Base-by-base conservation (phyloP, 1,140 invertebrate genomes). In the Cotesia glomerata region DNA sequence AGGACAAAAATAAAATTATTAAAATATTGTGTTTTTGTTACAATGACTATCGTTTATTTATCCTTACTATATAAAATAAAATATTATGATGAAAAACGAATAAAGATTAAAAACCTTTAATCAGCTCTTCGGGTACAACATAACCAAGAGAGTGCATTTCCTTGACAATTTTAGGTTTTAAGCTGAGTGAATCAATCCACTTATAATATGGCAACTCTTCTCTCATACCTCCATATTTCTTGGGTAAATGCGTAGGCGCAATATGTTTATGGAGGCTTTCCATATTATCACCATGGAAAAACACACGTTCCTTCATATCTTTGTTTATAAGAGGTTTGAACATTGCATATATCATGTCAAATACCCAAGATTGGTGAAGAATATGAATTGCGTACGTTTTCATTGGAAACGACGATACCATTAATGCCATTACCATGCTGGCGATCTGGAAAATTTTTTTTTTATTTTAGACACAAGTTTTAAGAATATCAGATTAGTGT, bases 201-300 rank as follows among this genome's bases (percentile, higher is more conserved):
- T 91, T 89, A 9, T 90, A 91, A 77, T 93, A 94, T 0, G 90
- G 88, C 74, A 92, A 89, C 76, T 95, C 92, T 0, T 91, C 90
- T 79, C 92, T 89, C 0, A 89, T 84, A 0, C 94, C 94, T 0
- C 93, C 93, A 78, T 87, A 91, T 72, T 87, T 89, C 82, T 92
- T 90, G 11, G 94, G 93, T 26, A 95, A 86, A 81, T 90, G 89
- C 26, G 90, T 89, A 0, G 92, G 91, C 26, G 89, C 82, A 1
- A 95, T 91, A 78, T 95, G 91, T 74, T 92, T 89, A 78, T 95
- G 93, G 2, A 95, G 83, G 18, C 92, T 94, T n/a, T 89, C 88
- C 88, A 92, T 89, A 79, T 95, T 90, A 49, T 88, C 87, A 1
- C 93, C 93, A 81, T 95, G 94, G 80, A 95, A 93, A 82, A 89